These are phyloP conservation scores for Neomicropteryx cornuta DNA, from an alignment of 1,140 invertebrate genomes.

Conservation along the genomic window DNA sequence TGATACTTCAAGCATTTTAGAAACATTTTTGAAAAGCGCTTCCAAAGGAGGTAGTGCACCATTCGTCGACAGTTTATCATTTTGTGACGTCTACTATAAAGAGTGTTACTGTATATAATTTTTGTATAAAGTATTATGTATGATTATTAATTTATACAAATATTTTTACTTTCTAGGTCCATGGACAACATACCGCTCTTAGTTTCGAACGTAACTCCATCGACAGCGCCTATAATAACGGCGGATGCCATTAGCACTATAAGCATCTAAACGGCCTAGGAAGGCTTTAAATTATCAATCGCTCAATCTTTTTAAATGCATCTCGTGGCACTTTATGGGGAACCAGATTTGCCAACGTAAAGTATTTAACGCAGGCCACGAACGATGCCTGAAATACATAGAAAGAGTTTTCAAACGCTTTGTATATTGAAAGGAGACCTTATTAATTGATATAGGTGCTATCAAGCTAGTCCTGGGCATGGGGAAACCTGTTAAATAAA, in stretches of 20 bases:
- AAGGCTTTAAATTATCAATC: no score
- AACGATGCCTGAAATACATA: no score
- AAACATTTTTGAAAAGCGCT: background rate
- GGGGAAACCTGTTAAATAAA: no score
- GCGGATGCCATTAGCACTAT: slow-evolving; percentile 35
- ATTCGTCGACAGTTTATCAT: background rate
- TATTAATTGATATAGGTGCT: no score
- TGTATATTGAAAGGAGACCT: no score
- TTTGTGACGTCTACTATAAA: background rate
- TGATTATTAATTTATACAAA: background rate
- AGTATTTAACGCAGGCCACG: no score
- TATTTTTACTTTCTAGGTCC: slow-evolving; percentile 20
- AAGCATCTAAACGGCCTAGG: slow-evolving; percentile 24
- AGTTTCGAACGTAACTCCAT: slow-evolving; percentile 27
- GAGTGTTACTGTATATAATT: background rate
- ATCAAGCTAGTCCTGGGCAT: no score
- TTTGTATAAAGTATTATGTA: background rate
- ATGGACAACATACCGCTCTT: slow-evolving; percentile 31
- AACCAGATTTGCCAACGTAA: no score
- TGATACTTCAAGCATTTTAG: background rate
- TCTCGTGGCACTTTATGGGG: no score
- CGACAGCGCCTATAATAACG: slow-evolving; percentile 26
- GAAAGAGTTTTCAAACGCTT: no score
- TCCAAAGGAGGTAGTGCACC: background rate
- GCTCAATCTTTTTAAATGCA: no score